These are phyloP conservation scores for Amiota minor DNA, from an alignment of 2,888 invertebrate species.

Conservation along the genomic window DNA sequence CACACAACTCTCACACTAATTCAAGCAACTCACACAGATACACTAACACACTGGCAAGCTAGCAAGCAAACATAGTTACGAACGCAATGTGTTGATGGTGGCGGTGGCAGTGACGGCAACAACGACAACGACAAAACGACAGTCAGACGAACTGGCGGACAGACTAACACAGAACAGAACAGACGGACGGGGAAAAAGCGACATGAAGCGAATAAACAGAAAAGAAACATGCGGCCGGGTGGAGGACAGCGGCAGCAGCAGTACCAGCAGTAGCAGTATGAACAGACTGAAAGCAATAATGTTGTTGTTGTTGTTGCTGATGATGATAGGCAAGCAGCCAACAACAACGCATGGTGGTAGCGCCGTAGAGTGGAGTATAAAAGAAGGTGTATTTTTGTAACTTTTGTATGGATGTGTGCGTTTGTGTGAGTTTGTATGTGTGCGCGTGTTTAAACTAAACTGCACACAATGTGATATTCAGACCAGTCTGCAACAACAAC, in stretches of 20 bases:
- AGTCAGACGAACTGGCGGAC: background rate
- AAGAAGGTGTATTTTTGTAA: background rate
- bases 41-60: constrained; percentile 10
- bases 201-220: too few species aligned
- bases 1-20: background rate
- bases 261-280: too few species aligned
- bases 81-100: background rate
- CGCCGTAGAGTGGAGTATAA: background rate
- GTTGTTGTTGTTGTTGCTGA: background rate
- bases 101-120: background rate
- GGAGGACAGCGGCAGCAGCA: too few species aligned
- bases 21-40: constrained; percentile 4
- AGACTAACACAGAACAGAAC: background rate
- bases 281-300: too few species aligned
- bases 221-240: background rate
- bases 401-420: constrained; percentile 31
- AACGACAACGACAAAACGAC: background rate
- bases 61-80: constrained; percentile 3
- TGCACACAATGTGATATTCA: constrained; percentile 46
- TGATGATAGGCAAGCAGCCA: background rate
- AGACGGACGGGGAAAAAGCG: too few species aligned
- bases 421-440: constrained; percentile 35
- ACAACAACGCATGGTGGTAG: background rate
- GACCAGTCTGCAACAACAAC: constrained; percentile 1
- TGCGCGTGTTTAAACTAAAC: constrained; percentile 34